These are phyloP conservation scores for Sericinus montela DNA, from an alignment of 2,888 invertebrate genomes.

Conservation along the genomic window DNA sequence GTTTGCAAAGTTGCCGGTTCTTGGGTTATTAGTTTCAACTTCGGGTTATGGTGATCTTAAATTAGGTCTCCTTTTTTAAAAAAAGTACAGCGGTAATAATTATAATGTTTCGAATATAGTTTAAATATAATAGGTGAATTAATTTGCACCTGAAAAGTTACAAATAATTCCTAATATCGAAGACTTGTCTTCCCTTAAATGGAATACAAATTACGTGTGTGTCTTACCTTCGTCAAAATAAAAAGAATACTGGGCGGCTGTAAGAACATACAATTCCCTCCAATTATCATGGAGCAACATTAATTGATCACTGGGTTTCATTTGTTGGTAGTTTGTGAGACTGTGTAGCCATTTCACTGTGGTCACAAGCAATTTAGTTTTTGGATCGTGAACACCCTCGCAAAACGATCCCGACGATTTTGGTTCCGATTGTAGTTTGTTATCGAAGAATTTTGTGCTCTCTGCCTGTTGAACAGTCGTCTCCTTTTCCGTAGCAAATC, in stretches of 20 bases:
- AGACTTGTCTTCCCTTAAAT: no score
- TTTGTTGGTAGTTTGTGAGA: constrained; percentile 86
- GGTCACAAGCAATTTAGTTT: constrained; percentile 86
- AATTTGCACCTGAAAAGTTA: no score
- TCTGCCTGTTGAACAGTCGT: constrained; percentile 31
- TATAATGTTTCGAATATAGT: no score
- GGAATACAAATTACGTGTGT: no score
- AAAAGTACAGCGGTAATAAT: no score
- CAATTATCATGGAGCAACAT: constrained; percentile 87
- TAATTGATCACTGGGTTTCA: constrained; percentile 82
- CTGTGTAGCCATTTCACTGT: constrained; percentile 90
- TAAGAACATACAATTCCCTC: constrained; percentile 90
- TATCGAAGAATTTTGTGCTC: constrained; percentile 26
- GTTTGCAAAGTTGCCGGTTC: no score
- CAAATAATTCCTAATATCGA: no score
- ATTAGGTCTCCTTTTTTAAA: no score
- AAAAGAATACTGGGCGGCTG: constrained; percentile 89
- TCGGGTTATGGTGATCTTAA: no score
- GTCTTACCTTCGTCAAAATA: constrained; percentile 84
- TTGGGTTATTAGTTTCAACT: no score
- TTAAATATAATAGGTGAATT: no score
- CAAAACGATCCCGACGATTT: constrained; percentile 41
- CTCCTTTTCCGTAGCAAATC: constrained; percentile 24
- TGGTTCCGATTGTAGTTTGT: constrained; percentile 41
- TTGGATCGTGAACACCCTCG: constrained; percentile 80